Conservation (phyloP, 2,113 vertebrate species). For the Austrofundulus limnaeus region DNA sequence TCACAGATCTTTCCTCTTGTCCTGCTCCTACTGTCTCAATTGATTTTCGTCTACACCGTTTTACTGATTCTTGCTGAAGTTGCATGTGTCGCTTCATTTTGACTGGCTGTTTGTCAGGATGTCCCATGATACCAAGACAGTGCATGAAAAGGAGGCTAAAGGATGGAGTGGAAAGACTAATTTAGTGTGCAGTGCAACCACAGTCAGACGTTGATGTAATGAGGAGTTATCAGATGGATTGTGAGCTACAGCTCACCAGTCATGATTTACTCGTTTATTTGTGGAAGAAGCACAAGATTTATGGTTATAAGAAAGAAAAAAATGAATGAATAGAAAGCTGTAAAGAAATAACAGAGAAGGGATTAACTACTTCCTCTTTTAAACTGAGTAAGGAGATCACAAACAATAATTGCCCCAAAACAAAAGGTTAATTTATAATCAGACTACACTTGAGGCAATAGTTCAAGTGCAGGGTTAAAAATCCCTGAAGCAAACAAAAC, state of each 20-base stretch:
- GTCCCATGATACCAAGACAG: constrained; percentile 21
- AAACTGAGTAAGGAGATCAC: background rate
- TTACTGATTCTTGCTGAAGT: constrained; percentile 39
- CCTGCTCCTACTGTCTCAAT: constrained; percentile 43
- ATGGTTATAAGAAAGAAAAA: constrained; percentile 8
- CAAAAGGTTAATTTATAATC: background rate
- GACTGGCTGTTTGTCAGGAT: constrained; percentile 32
- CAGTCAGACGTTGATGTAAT: background rate
- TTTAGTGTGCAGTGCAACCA: background rate
- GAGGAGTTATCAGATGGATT: constrained; percentile 8
- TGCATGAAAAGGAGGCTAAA: background rate
- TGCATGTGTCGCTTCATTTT: constrained; percentile 53
- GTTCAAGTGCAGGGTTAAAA: background rate
- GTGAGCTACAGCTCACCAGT: constrained; percentile 6
- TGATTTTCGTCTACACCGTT: constrained; percentile 59
- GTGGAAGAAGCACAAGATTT: background rate
- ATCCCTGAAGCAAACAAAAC: constrained; percentile 11
- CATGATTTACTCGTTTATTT: constrained; percentile 25
- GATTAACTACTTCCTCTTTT: too few relatives aligned
- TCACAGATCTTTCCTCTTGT: constrained; percentile 16
- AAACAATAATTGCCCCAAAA: background rate
- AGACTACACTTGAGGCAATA: background rate
- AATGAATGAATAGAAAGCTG: background rate
- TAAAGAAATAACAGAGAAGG: too few relatives aligned
- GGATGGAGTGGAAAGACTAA: background rate